Conservation (phyloP, 2,113 vertebrate genomes). For the Cinclus cinclus region DNA sequence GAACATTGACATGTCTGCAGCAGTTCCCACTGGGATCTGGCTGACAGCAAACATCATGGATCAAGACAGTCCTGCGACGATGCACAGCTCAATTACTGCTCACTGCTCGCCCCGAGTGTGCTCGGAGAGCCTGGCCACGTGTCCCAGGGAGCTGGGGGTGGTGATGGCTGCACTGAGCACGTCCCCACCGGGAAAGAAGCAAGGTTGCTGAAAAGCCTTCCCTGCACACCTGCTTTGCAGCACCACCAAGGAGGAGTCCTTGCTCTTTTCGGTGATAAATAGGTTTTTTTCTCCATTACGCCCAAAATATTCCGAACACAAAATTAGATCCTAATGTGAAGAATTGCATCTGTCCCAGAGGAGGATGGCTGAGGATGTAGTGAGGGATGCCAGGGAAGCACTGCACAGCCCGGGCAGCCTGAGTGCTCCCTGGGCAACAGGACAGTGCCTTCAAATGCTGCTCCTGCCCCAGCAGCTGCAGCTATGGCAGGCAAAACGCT, state of each 20-base stretch:
- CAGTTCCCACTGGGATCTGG: not conserved
- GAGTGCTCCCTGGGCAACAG: fast-evolving
- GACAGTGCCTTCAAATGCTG: fast-evolving
- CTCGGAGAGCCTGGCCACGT: not conserved
- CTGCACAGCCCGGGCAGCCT: fast-evolving
- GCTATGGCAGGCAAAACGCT: not conserved
- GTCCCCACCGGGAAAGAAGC: fast-evolving
- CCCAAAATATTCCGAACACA: not conserved
- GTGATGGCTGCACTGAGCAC: not conserved
- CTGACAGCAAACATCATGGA: constrained; percentile 32
- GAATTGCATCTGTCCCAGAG: not conserved
- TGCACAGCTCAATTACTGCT: constrained; percentile 16
- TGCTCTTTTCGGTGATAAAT: fast-evolving
- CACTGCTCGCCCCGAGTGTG: not conserved
- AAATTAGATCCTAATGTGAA: not conserved
- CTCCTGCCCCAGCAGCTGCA: not conserved
- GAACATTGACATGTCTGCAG: not conserved
- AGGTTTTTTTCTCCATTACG: fast-evolving
- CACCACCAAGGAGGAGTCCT: not conserved
- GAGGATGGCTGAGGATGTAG: fast-evolving
- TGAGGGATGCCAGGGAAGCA: not conserved
- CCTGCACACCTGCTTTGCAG: not conserved
- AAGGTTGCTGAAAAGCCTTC: not conserved
- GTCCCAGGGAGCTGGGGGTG: not conserved
- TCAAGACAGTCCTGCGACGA: not conserved